Conservation (phyloP, 1,140 invertebrate genomes). For the Drepana arcuata region DNA sequence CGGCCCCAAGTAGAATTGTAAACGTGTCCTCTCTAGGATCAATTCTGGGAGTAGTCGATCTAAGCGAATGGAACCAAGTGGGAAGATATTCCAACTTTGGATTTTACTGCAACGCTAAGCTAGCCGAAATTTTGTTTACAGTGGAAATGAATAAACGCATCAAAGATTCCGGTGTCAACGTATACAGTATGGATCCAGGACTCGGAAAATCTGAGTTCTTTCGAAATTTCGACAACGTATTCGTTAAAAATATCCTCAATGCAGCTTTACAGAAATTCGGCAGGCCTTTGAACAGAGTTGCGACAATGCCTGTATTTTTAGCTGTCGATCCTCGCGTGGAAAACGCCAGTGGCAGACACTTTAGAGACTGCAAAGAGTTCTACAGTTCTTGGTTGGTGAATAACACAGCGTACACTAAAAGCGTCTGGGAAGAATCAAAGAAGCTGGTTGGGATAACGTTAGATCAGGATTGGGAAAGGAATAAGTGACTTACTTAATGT, state of each 20-base stretch:
- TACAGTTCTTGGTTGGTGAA: slow-evolving; percentile 36
- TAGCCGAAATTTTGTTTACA: slow-evolving; percentile 80
- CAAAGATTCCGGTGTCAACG: slow-evolving; percentile 73
- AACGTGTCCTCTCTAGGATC: slow-evolving; percentile 61
- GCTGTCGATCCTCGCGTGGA: slow-evolving; percentile 75
- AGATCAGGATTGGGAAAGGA: slow-evolving; percentile 31
- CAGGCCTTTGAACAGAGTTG: slow-evolving; percentile 75
- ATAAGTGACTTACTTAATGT: neutral
- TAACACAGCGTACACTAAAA: slow-evolving; percentile 21
- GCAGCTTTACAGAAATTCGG: slow-evolving; percentile 30
- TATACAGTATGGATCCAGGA: slow-evolving; percentile 85
- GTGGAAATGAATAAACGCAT: slow-evolving; percentile 75
- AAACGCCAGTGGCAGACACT: slow-evolving; percentile 74
- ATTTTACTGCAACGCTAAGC: slow-evolving; percentile 82
- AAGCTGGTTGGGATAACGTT: slow-evolving; percentile 22
- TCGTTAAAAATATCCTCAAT: slow-evolving; percentile 45
- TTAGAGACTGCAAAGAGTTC: slow-evolving; percentile 68
- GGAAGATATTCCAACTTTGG: slow-evolving; percentile 54
- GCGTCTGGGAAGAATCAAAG: slow-evolving; percentile 34
- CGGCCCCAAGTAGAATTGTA: slow-evolving; percentile 73
- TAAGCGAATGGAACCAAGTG: slow-evolving; percentile 74
- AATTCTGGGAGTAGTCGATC: slow-evolving; percentile 76
- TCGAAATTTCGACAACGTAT: slow-evolving; percentile 73
- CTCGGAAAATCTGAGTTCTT: slow-evolving; percentile 84
- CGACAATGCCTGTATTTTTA: slow-evolving; percentile 82